Evolutionary conservation across 1,140 invertebrate species (phyloP), one percentile per base, ranked within the genome.

Genomic region (Nixonia krombeini): DNA sequence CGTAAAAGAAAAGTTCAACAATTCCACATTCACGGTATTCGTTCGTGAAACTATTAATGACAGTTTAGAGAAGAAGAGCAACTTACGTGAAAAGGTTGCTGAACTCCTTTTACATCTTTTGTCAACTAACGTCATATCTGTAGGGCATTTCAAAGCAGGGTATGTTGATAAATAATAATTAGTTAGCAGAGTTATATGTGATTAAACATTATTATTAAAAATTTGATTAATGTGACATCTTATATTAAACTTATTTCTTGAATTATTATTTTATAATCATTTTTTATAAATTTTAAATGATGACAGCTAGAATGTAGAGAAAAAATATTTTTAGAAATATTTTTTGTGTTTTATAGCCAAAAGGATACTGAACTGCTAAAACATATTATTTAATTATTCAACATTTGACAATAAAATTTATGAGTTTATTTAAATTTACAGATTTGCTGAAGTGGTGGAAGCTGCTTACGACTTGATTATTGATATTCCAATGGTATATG

Each of bases 401-500:
- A 33, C 29, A 37, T 42, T 49, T 31, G 8, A 31, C 8, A 41
- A 28, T 45, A n/a, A n/a, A n/a, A n/a, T n/a, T n/a, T n/a, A n/a
- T n/a, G n/a, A 2, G 47, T 40, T 56, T 16, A 59, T 50, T 53
- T 74, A 50, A 49, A 29, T 61, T 76, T 71, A 13, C 58, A 85
- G 88, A 35, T 83, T 89, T 26, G 75, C 77, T 42, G 84, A 90
- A 78, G 82, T 90, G 44, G 78, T 91, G 10, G 79, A 85, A 58
- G 70, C 76, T 56, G 87, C 87, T 5, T 87, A 89, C 38, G 91
- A 94, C 72, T 82, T 93, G 68, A 82, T 88, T 31, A 89, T 93
- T 63, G 92, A 93, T 86, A 89, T 94, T 81, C 92, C 92, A n/a
- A 90, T 88, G 69, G 84, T 93, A 29, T 92, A 89, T 89, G 79